Conservation (phyloP, 1,140 invertebrate genomes). For the Magallana gigas region DNA sequence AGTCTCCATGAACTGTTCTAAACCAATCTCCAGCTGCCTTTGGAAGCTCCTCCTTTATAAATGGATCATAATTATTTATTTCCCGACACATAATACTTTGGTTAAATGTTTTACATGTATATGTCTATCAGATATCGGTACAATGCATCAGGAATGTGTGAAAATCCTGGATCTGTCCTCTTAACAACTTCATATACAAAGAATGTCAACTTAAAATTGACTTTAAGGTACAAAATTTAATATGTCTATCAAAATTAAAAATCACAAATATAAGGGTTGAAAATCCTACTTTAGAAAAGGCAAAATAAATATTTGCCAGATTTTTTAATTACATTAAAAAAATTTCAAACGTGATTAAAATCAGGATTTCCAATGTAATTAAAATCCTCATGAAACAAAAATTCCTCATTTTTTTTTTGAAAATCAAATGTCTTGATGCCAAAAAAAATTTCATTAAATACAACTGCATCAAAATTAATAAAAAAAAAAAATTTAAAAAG, state of each 20-base stretch:
- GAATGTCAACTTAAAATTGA: background rate
- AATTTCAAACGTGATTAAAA: too few relatives aligned
- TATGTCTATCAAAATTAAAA: background rate
- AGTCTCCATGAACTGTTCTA: background rate
- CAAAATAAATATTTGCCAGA: too few relatives aligned
- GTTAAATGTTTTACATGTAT: background rate
- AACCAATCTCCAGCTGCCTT: background rate
- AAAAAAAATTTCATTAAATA: too few relatives aligned
- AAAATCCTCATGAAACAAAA: too few relatives aligned
- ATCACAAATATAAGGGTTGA: background rate
- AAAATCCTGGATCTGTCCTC: background rate
- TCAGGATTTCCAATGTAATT: too few relatives aligned
- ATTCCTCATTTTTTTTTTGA: too few relatives aligned
- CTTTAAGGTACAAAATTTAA: background rate
- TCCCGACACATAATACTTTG: background rate
- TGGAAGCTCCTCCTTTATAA: background rate
- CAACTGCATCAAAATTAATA: too few relatives aligned
- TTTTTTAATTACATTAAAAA: too few relatives aligned
- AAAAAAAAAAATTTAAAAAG: too few relatives aligned
- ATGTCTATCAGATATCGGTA: background rate
- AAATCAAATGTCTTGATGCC: too few relatives aligned
- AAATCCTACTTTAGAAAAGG: background rate
- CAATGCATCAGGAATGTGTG: slow-evolving; percentile 4
- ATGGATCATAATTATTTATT: background rate
- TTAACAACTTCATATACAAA: background rate